Conservation (phyloP, 2,797 vertebrate species). For the Vireo griseus region DNA sequence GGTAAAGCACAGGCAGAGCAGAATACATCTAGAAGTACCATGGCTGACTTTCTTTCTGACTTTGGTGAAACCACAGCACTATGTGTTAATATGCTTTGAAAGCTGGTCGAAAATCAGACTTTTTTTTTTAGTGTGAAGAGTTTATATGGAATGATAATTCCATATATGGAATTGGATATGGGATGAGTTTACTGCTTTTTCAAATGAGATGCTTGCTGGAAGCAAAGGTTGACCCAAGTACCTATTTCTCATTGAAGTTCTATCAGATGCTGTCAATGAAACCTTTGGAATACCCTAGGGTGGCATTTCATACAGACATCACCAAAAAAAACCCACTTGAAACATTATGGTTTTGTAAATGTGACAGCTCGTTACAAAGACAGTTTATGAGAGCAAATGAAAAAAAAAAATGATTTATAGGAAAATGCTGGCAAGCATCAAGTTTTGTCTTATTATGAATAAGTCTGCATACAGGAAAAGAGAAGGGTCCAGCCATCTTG, state of each 20-base stretch:
- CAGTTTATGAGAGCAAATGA: not conserved
- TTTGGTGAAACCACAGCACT: not conserved
- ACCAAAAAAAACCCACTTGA: fast-evolving
- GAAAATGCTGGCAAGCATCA: not conserved
- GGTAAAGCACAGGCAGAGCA: not conserved
- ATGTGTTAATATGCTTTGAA: not conserved
- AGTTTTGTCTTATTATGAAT: not conserved
- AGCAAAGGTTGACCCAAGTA: not conserved
- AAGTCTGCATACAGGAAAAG: not conserved
- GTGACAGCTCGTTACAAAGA: not conserved
- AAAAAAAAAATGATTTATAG: not conserved
- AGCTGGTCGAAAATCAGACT: not conserved
- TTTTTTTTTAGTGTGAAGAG: not conserved
- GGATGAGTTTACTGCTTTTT: not conserved
- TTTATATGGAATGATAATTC: not conserved
- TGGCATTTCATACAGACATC: not conserved
- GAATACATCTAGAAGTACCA: not conserved
- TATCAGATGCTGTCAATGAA: not conserved
- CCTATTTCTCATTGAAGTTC: not conserved
- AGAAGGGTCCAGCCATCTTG: not conserved
- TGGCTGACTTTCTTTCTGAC: not conserved
- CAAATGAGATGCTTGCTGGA: not conserved
- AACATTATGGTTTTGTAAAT: not conserved
- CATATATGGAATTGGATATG: too few species aligned
- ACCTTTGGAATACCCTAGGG: not conserved